Evolutionary conservation across 2,888 invertebrate genomes (phyloP).

Genomic region (Rotaria magnacalcarata): DNA sequence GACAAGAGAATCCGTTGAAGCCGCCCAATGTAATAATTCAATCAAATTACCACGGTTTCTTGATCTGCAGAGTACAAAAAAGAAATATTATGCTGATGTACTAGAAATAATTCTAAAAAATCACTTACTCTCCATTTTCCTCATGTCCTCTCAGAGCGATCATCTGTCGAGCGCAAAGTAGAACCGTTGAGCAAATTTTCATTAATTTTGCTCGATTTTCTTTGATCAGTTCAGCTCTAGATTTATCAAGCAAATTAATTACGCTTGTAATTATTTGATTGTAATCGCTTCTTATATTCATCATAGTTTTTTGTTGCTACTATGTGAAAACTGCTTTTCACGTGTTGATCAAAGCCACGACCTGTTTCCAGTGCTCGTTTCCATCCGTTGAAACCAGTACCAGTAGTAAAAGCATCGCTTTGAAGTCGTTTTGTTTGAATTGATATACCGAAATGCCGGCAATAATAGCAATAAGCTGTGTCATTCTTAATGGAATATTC

Average conservation of each 20-base stretch:
- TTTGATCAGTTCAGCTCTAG: background rate
- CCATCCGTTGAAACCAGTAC: background rate
- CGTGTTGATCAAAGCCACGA: background rate
- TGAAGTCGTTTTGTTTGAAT: background rate
- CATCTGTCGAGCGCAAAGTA: background rate
- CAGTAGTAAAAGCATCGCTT: background rate
- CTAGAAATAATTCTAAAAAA: background rate
- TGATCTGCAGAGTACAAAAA: background rate
- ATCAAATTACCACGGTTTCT: background rate
- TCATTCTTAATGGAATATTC: slow-evolving; percentile 2
- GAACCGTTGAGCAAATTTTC: background rate
- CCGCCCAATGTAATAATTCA: background rate
- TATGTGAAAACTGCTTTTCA: background rate
- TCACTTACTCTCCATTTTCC: background rate
- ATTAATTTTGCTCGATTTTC: background rate
- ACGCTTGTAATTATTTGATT: background rate
- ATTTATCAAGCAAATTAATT: background rate
- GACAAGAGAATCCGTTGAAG: background rate
- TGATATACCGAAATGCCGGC: background rate
- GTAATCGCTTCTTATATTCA: background rate
- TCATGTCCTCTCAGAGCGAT: background rate
- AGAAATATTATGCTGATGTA: background rate
- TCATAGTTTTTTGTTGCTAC: background rate
- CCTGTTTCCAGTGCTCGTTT: background rate
- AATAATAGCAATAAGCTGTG: background rate